Evolutionary conservation across 2,888 invertebrate species (phyloP).

Genomic region (Cecidostiba fungosa): DNA sequence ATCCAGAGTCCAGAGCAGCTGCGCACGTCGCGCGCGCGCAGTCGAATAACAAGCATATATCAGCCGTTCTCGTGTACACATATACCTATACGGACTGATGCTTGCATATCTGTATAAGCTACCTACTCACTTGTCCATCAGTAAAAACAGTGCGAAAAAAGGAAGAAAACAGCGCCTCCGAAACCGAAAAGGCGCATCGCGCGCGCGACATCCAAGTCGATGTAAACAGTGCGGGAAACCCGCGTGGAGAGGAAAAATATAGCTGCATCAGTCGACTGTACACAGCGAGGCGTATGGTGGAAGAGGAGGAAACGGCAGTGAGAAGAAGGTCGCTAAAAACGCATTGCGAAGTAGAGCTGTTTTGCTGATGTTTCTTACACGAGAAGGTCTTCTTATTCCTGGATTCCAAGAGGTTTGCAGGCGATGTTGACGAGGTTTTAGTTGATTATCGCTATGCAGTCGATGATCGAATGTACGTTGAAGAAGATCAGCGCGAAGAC

Average conservation of each 20-base stretch:
- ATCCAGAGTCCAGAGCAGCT: not conserved
- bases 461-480: not conserved
- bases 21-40: conserved; percentile 8
- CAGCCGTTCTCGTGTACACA: not conserved
- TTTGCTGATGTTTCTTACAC: not conserved
- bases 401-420: too few species aligned
- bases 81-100: not conserved
- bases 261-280: too few species aligned
- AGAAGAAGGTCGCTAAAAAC: too few species aligned
- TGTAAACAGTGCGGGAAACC: not conserved
- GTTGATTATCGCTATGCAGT: not conserved
- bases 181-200: not conserved
- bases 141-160: not conserved
- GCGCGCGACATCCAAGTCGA: not conserved
- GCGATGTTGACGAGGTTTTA: too few species aligned
- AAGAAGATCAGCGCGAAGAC: not conserved
- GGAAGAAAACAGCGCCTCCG: not conserved
- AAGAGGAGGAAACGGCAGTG: too few species aligned
- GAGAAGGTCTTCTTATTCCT: not conserved
- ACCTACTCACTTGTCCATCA: not conserved
- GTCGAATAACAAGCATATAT: not conserved
- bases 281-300: not conserved
- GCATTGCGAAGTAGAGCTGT: not conserved
- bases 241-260: not conserved
- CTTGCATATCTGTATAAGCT: not conserved